Conservation (phyloP, 1,140 invertebrate genomes). For the Lucilia sericata region DNA sequence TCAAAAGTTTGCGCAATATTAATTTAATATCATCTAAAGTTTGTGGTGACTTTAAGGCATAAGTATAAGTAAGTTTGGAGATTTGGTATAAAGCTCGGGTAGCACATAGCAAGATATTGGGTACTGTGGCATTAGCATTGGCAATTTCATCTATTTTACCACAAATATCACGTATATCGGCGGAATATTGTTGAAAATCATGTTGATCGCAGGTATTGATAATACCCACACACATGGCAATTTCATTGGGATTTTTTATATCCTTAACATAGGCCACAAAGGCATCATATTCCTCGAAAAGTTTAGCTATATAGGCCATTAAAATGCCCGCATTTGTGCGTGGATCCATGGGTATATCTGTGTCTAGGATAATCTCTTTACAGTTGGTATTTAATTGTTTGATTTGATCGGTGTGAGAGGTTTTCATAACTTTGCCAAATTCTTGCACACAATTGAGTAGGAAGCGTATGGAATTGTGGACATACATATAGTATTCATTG, state of each 20-base stretch:
- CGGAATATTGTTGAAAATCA: slow-evolving; percentile 45
- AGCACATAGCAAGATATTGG: slow-evolving; percentile 47
- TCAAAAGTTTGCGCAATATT: slow-evolving; percentile 47
- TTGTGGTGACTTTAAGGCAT: slow-evolving; percentile 43
- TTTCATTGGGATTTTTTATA: slow-evolving; percentile 48
- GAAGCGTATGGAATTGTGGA: slow-evolving; percentile 47
- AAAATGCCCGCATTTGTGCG: slow-evolving; percentile 50
- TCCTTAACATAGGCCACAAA: slow-evolving; percentile 47
- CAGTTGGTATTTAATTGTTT: slow-evolving; percentile 43
- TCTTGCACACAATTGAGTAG: slow-evolving; percentile 46
- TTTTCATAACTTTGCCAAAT: slow-evolving; percentile 35
- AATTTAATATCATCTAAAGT: slow-evolving; percentile 53
- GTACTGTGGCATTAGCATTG: slow-evolving; percentile 48
- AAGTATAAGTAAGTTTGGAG: slow-evolving; percentile 47
- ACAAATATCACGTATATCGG: slow-evolving; percentile 47
- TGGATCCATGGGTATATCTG: slow-evolving; percentile 50
- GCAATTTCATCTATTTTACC: slow-evolving; percentile 49
- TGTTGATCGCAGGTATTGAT: slow-evolving; percentile 47
- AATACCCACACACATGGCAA: slow-evolving; percentile 48
- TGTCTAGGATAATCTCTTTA: slow-evolving; percentile 46
- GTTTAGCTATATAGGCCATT: slow-evolving; percentile 48
- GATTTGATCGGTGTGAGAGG: slow-evolving; percentile 32
- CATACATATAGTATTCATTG: slow-evolving; percentile 49
- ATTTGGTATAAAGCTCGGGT: slow-evolving; percentile 48
- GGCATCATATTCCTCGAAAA: slow-evolving; percentile 31